Base-by-base conservation (phyloP, 2,113 vertebrate species). In the Apistogramma diplotaenia region DNA sequence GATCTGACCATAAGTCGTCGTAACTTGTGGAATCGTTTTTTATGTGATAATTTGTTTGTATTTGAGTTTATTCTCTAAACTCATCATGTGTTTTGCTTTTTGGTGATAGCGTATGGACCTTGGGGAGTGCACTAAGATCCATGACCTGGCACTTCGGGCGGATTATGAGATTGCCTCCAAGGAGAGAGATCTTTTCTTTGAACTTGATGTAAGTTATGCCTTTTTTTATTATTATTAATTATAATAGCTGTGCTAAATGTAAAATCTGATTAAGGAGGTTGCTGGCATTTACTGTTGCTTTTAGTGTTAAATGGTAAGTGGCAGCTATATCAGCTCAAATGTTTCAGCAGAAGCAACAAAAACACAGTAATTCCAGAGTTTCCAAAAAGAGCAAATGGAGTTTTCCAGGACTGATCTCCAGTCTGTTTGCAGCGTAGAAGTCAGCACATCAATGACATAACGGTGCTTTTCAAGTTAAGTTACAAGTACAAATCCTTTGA, bases 111-210 rank as follows among this genome's bases (percentile, higher is more conserved):
- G 98, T 57, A 99, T 99, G 98, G 98, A 99, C 93, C 94, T 99
- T 81, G 98, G 98, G 74, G 98, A 99, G 79, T 99, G 98, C 89
- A 97, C 98, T n/a, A 99, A 99, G 95, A 99, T 98, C 92, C 98
- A 99, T 56, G 98, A 99, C 93, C 93, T 99, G 95, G 98, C 98
- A 4, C 96, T 99, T 83, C 95, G 98, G 93, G 98, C 98, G 37
- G 98, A 99, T 94, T 99, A 99, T 90, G 98, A 99, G 94, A 99
- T 99, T 76, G 98, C 98, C 70, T 99, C 97, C 91, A 99, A 99
- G 95, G 97, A 99, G 79, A 96, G 96, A 93, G 98, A 99, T 90
- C 95, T 99, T 82, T 99, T 99, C 93, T 99, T 99, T 92, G 98
- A 99, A 87, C 94, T 99, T 85, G 98, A 99, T 85, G 98, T 99